Base-by-base conservation (phyloP, 2,113 vertebrate species). In the Gnathonemus longibarbis region DNA sequence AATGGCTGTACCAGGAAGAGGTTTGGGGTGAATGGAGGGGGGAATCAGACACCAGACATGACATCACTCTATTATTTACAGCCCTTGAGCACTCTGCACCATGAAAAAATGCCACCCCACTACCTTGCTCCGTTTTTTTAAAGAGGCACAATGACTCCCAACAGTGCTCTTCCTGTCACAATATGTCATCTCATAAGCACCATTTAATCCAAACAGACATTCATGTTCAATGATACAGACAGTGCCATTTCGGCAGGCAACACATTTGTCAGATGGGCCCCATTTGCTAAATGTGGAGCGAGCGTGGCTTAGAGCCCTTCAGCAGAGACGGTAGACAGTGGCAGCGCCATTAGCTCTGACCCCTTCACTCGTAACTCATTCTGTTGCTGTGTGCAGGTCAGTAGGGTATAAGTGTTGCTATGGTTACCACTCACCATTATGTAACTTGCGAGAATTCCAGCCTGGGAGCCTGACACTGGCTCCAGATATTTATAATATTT, bases 61-160 rank as follows among this genome's bases (percentile, higher is more conserved):
- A 93, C 90, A 91, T 92, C 91, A 91, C 85, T 86, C 83, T 49
- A 88, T 89, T 90, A 91, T 92, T 91, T 92, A 92, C 48, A 39
- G 83, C 87, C 70, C 77, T 9, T 48, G 48, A 90, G 90, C 87
- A 56, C 77, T 90, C 77, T 89, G 90, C 45, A 87, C 39, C 70
- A 24, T 46, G 66, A 77, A 90, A 88, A 88, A 91, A 83, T 50
- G 77, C 84, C 53, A 50, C 87, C 90, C 89, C 49, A 21, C 80
- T 39, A 87, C 50, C 50, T 74, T 84, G 53, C 48, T 87, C n/a
- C 48, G n/a, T 86, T 66, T 90, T 89, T 50, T 88, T 89, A 88
- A 89, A 89, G 77, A 85, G 52, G 31, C 83, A 56, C 50, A 84
- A 89, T 88, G 77, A 85, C 52, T 86, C 87, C 90, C 88, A 17